Base-by-base conservation (phyloP, 2,888 invertebrate genomes). In the Scaptomyza reducta region DNA sequence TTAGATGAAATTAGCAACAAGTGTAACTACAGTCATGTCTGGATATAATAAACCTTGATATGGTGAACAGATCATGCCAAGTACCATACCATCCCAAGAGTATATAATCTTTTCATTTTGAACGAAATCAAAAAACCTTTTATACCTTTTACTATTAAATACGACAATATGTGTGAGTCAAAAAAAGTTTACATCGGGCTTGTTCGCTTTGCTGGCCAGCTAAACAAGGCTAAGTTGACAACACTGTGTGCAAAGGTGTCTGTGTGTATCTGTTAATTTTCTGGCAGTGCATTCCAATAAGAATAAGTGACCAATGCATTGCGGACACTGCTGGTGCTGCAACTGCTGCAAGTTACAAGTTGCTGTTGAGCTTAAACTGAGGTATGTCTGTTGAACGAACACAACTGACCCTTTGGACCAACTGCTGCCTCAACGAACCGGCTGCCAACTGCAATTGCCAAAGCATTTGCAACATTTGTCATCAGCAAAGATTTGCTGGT, bases 391-490 rank as follows among this genome's bases (percentile, higher is more conserved):
- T 3, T 22, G 22, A 22, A 22, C 22, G 18, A 9, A 16, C 31
- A 47, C 6, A 18, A n/a, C 50, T 38, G 22, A 22, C 22, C 22
- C 3, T 22, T 22, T 0, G 22, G 22, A 4, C 22, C 4, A 13
- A 38, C 35, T 35, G 49, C 25, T 1, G 25, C 2, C 35, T 38
- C 50, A 50, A n/a, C n/a, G n/a, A 35, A 22, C 22, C 55, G 45
- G 9, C 38, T 64, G 49, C 54, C 62, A 55, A 61, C 61, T 62
- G 40, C 35, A 57, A 41, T 38, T n/a, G 31, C 41, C 62, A 54
- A 49, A 62, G 56, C 69, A 71, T 55, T 66, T 66, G 68, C 60
- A 64, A 66, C 87, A 80, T 80, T 83, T 80, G 78, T 87, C 87
- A 82, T 68, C 77, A 58, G 69, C 69, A 79, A 68, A 68, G 70